phyloP scores from a whole-genome alignment of 2,888 invertebrate species.

The Eupithecia vulgata region DNA sequence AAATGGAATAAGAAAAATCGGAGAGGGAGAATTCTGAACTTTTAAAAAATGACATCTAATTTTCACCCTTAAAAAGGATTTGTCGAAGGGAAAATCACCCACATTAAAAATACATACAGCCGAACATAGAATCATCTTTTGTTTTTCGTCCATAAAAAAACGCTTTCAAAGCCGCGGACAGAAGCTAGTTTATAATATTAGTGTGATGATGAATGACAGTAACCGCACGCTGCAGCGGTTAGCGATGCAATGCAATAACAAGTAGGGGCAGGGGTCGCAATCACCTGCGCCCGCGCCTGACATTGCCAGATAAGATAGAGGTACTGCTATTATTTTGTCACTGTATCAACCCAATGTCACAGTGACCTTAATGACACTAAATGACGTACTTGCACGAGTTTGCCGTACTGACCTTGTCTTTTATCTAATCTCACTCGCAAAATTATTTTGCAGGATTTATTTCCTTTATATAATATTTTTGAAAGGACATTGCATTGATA shows the following conservation, averaged over 20 bases:
- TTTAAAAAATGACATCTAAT: too few species aligned
- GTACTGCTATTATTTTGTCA: slow-evolving; percentile 80
- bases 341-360: slow-evolving; percentile 81
- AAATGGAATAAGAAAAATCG: too few species aligned
- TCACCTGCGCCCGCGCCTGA: slow-evolving; percentile 81
- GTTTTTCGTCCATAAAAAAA: neutral
- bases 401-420: slow-evolving; percentile 76
- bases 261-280: slow-evolving; percentile 69
- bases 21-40: too few species aligned
- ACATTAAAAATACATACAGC: too few species aligned
- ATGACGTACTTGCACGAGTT: slow-evolving; percentile 75
- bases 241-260: slow-evolving; percentile 24
- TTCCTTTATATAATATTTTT: slow-evolving; percentile 45
- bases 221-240: neutral
- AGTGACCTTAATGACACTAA: slow-evolving; percentile 83
- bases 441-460: slow-evolving; percentile 63
- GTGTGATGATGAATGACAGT: neutral
- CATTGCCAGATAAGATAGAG: slow-evolving; percentile 79
- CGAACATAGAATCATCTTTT: too few species aligned
- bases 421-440: slow-evolving; percentile 82
- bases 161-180: neutral
- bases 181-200: neutral
- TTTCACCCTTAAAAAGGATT: too few species aligned
- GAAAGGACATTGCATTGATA: slow-evolving; percentile 22
- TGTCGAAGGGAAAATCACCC: too few species aligned